These are phyloP conservation scores for Menidia menidia DNA, from an alignment of 2,797 vertebrate genomes.

Conservation along the genomic window DNA sequence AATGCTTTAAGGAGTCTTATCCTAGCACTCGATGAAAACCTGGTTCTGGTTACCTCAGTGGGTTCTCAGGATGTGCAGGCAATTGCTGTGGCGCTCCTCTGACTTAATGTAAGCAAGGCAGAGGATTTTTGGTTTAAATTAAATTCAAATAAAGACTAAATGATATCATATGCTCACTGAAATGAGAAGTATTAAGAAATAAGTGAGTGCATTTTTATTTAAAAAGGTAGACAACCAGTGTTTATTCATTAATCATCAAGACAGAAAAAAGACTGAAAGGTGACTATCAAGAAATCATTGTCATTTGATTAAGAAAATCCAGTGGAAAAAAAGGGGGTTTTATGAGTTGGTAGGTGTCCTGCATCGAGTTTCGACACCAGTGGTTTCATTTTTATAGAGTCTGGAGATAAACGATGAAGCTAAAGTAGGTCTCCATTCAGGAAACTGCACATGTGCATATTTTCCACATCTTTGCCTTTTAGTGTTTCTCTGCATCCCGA, in stretches of 20 bases:
- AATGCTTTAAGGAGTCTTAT: conserved; percentile 28
- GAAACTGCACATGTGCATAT: conserved; percentile 1
- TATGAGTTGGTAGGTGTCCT: not conserved
- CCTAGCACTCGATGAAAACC: conserved; percentile 25
- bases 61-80: conserved; percentile 8
- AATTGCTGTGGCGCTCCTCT: conserved; percentile 23
- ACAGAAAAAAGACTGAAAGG: conserved; percentile 23
- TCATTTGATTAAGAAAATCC: conserved; percentile 20
- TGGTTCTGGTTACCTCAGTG: conserved; percentile 18
- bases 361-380: not conserved
- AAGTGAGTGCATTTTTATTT: conserved; percentile 20
- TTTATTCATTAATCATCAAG: conserved; percentile 29
- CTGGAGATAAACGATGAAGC: not conserved
- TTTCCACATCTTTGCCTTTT: conserved; percentile 17
- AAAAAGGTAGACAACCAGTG: conserved; percentile 11
- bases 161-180: not conserved
- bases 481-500: conserved; percentile 36
- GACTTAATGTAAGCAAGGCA: conserved; percentile 1
- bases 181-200: conserved; percentile 7
- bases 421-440: not conserved
- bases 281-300: conserved; percentile 24
- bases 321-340: not conserved
- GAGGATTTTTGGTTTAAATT: too few species aligned
- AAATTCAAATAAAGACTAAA: not conserved
- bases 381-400: not conserved